Base-by-base conservation (phyloP, 2,888 invertebrate genomes). In the Itoplectis maculator region DNA sequence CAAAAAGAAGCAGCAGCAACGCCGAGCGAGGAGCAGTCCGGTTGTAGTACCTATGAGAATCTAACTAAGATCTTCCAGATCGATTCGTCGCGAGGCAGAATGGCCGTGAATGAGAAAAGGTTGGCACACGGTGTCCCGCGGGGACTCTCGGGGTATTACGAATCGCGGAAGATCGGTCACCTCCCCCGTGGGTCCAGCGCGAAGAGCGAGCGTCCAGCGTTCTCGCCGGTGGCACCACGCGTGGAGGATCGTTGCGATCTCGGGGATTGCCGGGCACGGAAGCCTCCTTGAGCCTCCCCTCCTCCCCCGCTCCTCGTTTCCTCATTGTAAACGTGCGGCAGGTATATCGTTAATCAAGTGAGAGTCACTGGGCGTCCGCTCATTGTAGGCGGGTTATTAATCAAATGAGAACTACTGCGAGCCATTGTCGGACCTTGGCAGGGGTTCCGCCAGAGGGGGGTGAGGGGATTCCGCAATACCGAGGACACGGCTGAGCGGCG, bases 331-430 rank as follows among this genome's bases (percentile, higher is more conserved):
- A 79, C 76, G 79, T 59, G 56, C 80, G 68, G 81, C 78, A 81
- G 84, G 82, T 75, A 87, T 78, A 88, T 91, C 92, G 91, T 92
- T 92, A 92, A 92, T 92, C 92, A 92, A 92, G 86, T 91, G 92
- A 92, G 92, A 92, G 87, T 90, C 91, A 91, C 92, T 92, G 92
- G 85, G 84, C 86, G 80, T 74, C 83, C 86, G 89, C 87, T 91
- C 89, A 91, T 91, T 91, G 92, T 91, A 89, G 91, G 90, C 63
- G 90, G 90, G 89, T 92, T 92, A 92, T 92, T 92, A 92, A 92
- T 92, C 92, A 92, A 92, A 92, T 92, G 92, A 92, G 92, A 92
- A 91, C 92, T 92, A 92, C 92, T 92, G 92, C 86, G 85, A 88
- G 88, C 90, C 89, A 92, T 92, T 92, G 92, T 92, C 70, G 69